Percentiles rank a stretch among this genome's conserved stretches.
These are phyloP conservation scores for Silurus aristotelis DNA, from an alignment of 2,797 vertebrate genomes.

Conservation along the genomic window DNA sequence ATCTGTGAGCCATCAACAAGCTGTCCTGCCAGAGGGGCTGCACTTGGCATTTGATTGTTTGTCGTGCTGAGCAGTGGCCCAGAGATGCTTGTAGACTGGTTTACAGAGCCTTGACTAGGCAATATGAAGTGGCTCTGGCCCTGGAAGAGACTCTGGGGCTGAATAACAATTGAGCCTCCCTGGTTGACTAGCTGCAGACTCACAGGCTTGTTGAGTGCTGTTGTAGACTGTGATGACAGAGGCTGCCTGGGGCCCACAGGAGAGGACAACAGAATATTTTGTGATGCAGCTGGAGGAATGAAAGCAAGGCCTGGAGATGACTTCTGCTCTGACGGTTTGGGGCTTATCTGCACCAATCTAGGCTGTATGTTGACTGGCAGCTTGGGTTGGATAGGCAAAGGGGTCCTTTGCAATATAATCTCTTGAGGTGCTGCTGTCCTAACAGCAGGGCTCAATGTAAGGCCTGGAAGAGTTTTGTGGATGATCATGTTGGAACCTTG, in stretches of 20 bases:
- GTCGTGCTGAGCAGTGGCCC: conserved; percentile 66
- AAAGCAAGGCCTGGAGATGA: conserved; percentile 69
- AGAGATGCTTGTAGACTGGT: conserved; percentile 63
- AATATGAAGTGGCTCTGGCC: conserved; percentile 79
- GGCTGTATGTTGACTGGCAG: conserved; percentile 80
- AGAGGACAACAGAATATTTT: conserved; percentile 73
- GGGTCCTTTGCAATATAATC: conserved; percentile 71
- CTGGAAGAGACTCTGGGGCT: conserved; percentile 79
- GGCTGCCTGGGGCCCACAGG: conserved; percentile 66
- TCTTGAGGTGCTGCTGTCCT: conserved; percentile 65
- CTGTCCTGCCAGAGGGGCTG: conserved; percentile 66
- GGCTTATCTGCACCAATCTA: conserved; percentile 78
- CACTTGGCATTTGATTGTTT: conserved; percentile 61
- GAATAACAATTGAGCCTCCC: conserved; percentile 77
- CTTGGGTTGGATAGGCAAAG: conserved; percentile 78
- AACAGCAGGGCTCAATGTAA: conserved; percentile 66
- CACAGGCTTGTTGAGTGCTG: conserved; percentile 71
- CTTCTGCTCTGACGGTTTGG: conserved; percentile 75
- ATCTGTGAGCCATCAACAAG: conserved; percentile 77
- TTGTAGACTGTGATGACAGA: conserved; percentile 44
- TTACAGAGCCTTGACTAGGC: conserved; percentile 73
- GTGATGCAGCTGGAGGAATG: conserved; percentile 68
- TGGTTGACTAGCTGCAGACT: conserved; percentile 80
- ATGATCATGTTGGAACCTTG: conserved; percentile 76
- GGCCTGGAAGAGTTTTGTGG: conserved; percentile 70